Evolutionary conservation across 2,113 vertebrate species (phyloP), one percentile per base, ranked within the genome.

Genomic region (Oryzias woworae): DNA sequence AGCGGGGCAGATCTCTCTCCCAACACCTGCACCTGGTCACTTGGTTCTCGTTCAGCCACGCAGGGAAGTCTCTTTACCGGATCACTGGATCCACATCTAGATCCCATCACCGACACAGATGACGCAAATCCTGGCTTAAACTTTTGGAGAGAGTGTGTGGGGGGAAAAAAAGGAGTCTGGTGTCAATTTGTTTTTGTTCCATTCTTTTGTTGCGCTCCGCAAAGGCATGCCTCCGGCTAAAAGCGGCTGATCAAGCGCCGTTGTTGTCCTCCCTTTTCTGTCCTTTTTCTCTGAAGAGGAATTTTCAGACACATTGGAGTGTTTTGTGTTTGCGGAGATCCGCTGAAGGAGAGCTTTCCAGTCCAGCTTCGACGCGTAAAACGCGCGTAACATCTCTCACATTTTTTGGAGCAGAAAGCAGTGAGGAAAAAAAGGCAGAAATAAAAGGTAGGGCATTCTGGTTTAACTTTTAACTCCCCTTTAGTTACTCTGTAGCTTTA

Each of bases 1-100:
- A 82, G 83, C 77, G 53, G 85, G 84, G 54, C 59, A 55, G 53
- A 69, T 36, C 76, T 12, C 72, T 68, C 73, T 71, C 70, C 62
- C 81, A 78, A 88, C 89, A 90, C 89, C 89, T 90, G 89, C 86
- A 88, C 84, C 85, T 82, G 82, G 74, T 71, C 84, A 62, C 79
- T 80, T 61, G 71, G 68, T 70, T 79, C 76, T 23, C 66, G 53
- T 36, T 59, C 55, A 43, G 44, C 41, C 53, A 53, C 52, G 58
- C 22, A 57, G 24, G 16, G 7, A 58, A 75, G 56, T 71, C 65
- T 28, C 60, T 53, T 52, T 55, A n/a, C 48, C 62, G 45, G 62
- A 77, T 56, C 71, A 18, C 14, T 5, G 61, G 49, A 72, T n/a
- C 59, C 47, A 26, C 54, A 26, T 50, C 69, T 50, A 5, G 53